Percentiles rank a stretch among this genome's conserved stretches.
phyloP scores from a whole-genome alignment of 2,797 vertebrate species.

The Monodelphis domestica region DNA sequence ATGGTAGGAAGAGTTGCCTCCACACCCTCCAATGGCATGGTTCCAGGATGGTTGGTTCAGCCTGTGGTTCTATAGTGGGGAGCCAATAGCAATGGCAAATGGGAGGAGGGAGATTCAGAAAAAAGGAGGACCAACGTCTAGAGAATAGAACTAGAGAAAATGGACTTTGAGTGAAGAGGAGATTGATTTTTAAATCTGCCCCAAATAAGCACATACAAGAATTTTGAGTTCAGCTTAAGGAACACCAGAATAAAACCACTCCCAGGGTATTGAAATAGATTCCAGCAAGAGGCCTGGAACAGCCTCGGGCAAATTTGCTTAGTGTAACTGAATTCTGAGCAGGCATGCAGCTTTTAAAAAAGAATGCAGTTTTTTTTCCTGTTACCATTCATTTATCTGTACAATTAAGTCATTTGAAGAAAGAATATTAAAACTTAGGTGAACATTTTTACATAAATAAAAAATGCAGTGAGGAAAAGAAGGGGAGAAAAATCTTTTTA shows the following conservation, averaged over 20 bases:
- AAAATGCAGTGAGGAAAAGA: neutral
- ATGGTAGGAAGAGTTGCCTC: neutral
- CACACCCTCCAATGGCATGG: neutral
- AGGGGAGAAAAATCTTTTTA: neutral
- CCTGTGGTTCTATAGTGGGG: neutral
- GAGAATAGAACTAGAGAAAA: neutral
- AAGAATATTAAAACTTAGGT: neutral
- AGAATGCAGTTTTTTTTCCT: neutral
- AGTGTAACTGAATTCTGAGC: neutral
- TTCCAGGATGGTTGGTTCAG: neutral
- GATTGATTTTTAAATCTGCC: neutral
- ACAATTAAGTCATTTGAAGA: neutral
- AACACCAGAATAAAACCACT: neutral
- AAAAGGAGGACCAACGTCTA: neutral
- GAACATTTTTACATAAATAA: neutral
- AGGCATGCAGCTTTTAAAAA: neutral
- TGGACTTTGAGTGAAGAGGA: neutral
- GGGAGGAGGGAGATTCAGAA: neutral
- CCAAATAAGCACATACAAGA: neutral
- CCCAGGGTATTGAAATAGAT: neutral
- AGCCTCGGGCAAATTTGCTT: neutral
- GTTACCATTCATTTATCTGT: neutral
- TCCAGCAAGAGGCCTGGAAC: neutral
- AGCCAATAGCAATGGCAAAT: neutral
- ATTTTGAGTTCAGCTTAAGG: neutral